These are phyloP conservation scores for Phymorhynchus buccinoides DNA, from an alignment of 1,140 invertebrate species.

Conservation along the genomic window DNA sequence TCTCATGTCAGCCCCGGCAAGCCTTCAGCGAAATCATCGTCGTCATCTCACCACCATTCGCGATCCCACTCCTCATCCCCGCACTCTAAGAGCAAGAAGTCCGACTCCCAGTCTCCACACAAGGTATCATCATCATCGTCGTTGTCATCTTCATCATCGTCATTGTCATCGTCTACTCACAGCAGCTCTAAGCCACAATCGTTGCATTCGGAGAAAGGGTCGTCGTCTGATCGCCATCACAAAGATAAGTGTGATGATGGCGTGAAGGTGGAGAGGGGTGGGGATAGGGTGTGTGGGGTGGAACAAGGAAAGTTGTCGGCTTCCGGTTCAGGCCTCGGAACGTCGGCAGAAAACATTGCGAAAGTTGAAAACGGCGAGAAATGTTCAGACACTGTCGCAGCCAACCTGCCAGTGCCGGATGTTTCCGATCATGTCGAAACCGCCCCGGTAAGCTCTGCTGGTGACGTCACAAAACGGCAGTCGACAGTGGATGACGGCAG, in stretches of 20 bases:
- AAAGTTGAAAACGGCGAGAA: neutral
- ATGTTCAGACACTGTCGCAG: neutral
- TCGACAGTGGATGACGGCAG: too few species aligned
- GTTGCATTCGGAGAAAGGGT: neutral
- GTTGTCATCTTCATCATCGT: neutral
- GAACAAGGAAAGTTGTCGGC: neutral
- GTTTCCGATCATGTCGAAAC: too few species aligned
- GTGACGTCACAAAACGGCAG: too few species aligned
- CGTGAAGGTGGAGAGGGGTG: neutral
- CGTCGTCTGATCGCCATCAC: neutral
- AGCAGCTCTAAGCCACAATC: neutral
- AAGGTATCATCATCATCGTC: too few species aligned
- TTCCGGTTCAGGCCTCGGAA: neutral
- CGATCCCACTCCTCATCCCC: neutral
- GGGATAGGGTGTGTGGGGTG: neutral
- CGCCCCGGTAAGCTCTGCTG: too few species aligned
- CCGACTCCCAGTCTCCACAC: neutral
- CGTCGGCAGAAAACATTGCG: neutral
- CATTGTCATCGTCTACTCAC: neutral
- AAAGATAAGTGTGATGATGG: neutral
- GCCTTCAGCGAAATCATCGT: slow-evolving; percentile 12
- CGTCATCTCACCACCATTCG: neutral
- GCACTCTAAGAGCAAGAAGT: neutral
- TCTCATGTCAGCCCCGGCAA: slow-evolving; percentile 4
- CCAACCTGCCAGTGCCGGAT: neutral